Evolutionary conservation across 2,888 invertebrate genomes (phyloP).

Genomic region (Lydus trimaculatus): DNA sequence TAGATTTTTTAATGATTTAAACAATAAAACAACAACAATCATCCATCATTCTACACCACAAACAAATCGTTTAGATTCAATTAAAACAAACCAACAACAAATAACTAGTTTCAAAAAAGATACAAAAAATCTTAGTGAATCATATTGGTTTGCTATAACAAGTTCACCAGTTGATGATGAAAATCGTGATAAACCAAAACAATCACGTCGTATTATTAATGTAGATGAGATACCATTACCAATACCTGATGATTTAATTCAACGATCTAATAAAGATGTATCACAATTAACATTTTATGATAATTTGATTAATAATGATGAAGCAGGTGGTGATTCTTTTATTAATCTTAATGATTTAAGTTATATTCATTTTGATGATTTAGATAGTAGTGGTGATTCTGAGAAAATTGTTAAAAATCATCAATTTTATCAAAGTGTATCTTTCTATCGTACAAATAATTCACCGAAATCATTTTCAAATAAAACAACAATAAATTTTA

Average conservation of each 20-base stretch:
- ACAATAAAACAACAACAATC: constrained; percentile 14
- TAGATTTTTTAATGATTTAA: constrained; percentile 47
- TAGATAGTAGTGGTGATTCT: neutral
- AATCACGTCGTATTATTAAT: constrained; percentile 39
- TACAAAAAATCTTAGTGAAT: constrained; percentile 41
- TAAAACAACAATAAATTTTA: constrained; percentile 16
- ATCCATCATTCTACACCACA: constrained; percentile 41
- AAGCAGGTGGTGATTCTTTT: neutral
- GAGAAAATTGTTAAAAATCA: neutral
- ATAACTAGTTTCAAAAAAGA: constrained; percentile 49
- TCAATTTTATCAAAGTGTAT: constrained; percentile 43
- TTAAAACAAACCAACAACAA: constrained; percentile 14
- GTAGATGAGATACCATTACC: constrained; percentile 55
- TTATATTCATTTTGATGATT: constrained; percentile 12
- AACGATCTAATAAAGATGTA: neutral
- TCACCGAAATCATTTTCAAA: neutral
- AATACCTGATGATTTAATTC: constrained; percentile 47
- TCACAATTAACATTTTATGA: neutral
- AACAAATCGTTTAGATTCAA: neutral
- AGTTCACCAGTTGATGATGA: constrained; percentile 36
- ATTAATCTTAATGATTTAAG: constrained; percentile 12
- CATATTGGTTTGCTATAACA: constrained; percentile 54
- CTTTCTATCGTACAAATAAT: constrained; percentile 46
- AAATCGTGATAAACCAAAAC: constrained; percentile 11
- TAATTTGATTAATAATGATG: neutral